Conservation (phyloP, 2,888 invertebrate genomes). For the Caenorhabditis afra region DNA sequence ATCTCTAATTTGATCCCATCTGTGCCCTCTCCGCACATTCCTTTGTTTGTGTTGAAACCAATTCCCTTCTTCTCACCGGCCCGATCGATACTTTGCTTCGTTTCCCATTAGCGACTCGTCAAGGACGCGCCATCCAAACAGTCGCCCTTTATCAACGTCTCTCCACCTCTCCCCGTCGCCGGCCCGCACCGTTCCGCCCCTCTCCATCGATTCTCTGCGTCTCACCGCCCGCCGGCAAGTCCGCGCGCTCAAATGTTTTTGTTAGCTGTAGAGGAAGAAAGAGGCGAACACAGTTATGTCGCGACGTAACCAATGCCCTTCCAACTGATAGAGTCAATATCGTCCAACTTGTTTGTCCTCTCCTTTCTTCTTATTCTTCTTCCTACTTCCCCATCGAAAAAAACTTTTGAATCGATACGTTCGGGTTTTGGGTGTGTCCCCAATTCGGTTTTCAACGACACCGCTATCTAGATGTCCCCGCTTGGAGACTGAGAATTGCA, state of each 20-base stretch:
- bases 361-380: neutral
- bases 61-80: neutral
- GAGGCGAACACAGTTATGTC: constrained; percentile 5
- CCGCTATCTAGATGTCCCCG: constrained; percentile 27
- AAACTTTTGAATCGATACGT: neutral
- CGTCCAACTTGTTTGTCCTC: constrained; percentile 31
- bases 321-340: constrained; percentile 25
- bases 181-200: neutral
- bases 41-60: neutral
- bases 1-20: constrained; percentile 2
- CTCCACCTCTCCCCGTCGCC: neutral
- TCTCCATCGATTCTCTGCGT: constrained; percentile 14
- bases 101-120: constrained; percentile 25
- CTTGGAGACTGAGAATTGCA: neutral
- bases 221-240: neutral
- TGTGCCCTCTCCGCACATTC: constrained; percentile 3
- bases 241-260: constrained; percentile 11
- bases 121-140: constrained; percentile 17
- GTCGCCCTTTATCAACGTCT: constrained; percentile 28
- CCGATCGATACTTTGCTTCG: constrained; percentile 4
- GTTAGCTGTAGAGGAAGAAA: neutral
- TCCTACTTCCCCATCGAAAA: constrained; percentile 5
- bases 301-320: constrained; percentile 1
- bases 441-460: constrained; percentile 29
- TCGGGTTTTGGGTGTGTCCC: constrained; percentile 19